A percentile compares a stretch with the other conserved stretches of the same genome.
Conservation (phyloP, 2,797 vertebrate species). For the Florisuga fusca region DNA sequence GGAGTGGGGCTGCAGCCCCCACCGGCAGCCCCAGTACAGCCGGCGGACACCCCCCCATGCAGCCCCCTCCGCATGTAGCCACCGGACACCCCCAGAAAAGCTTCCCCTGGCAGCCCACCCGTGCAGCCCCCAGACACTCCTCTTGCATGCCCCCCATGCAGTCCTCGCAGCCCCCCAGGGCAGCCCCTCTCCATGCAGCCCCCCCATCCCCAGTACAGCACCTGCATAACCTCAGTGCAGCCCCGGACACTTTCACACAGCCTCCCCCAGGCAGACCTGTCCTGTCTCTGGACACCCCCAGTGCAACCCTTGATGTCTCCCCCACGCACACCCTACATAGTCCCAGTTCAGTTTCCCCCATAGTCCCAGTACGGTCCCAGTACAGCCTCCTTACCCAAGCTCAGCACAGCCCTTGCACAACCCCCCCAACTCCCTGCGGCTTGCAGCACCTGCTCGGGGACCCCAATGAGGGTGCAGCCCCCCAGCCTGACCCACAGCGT, state of each 20-base stretch:
- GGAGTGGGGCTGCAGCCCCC: background rate
- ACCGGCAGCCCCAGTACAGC: no score
- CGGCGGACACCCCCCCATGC: background rate
- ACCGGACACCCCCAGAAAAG: background rate
- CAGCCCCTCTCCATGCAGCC: background rate
- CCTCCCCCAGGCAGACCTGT: background rate
- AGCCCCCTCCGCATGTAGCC: background rate
- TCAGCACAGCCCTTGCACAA: background rate
- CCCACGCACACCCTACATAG: no score
- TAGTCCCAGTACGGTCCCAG: background rate
- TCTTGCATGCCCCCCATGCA: no score
- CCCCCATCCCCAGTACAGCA: background rate
- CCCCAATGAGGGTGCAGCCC: background rate
- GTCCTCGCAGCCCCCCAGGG: background rate
- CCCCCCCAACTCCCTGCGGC: background rate
- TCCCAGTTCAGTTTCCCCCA: background rate
- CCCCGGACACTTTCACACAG: background rate
- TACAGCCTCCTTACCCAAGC: no score
- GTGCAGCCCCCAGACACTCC: no score
- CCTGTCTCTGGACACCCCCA: background rate
- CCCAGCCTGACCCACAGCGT: accelerated
- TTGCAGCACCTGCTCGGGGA: background rate
- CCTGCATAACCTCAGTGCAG: background rate
- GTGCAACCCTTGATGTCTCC: no score
- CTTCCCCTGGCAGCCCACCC: background rate